phyloP scores from a whole-genome alignment of 2,797 vertebrate species.

The Chaetophractus vellerosus region DNA sequence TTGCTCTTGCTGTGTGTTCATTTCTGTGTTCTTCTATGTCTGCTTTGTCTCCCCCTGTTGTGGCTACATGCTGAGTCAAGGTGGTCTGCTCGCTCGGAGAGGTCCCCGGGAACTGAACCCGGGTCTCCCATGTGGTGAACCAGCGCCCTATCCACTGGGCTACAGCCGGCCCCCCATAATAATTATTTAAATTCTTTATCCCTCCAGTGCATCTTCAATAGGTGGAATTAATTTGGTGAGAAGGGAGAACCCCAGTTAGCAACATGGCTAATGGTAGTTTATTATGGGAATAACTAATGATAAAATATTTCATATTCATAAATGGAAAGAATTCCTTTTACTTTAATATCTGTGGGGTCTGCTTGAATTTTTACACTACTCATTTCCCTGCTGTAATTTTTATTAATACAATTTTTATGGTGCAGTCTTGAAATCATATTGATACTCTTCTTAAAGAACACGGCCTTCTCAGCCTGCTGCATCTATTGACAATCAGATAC shows the following conservation, averaged over 20 bases:
- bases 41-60: too few relatives aligned
- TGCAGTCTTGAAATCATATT: background rate
- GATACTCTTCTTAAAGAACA: background rate
- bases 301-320: background rate
- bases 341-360: conserved; percentile 9
- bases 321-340: conserved; percentile 41
- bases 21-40: too few relatives aligned
- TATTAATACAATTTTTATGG: conserved; percentile 9
- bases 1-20: too few relatives aligned
- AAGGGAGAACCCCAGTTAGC: background rate
- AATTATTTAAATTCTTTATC: conserved; percentile 6
- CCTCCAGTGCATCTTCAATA: background rate
- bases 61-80: too few relatives aligned
- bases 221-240: background rate
- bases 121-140: too few relatives aligned
- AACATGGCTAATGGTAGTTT: background rate
- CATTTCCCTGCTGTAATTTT: background rate
- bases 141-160: too few relatives aligned
- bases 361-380: conserved; percentile 22
- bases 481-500: background rate
- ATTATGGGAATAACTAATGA: conserved; percentile 12
- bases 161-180: too few relatives aligned
- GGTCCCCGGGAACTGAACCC: too few relatives aligned
- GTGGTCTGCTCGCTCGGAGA: too few relatives aligned
- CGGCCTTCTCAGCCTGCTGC: background rate